Evolutionary conservation across 2,113 vertebrate genomes (phyloP).

Genomic region (Crotalus viridis): DNA sequence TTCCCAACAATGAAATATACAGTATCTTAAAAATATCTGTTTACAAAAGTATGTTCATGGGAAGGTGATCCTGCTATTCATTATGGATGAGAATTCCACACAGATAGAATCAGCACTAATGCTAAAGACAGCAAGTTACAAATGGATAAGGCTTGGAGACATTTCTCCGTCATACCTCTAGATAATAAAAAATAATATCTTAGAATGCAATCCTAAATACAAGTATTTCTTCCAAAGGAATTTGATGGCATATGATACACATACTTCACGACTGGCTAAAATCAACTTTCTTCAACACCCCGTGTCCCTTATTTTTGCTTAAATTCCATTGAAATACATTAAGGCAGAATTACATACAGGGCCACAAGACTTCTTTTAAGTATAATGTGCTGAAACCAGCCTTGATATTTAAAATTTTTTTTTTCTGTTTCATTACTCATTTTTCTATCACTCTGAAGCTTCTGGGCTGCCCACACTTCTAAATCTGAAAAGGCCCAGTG

Average conservation of each 20-base stretch:
- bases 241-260: background rate
- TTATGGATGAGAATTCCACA: background rate
- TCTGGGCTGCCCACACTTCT: background rate
- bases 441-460: background rate
- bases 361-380: background rate
- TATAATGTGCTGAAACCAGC: background rate
- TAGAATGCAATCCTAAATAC: background rate
- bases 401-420: background rate
- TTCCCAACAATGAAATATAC: background rate
- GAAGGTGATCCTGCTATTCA: background rate
- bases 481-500: background rate
- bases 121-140: background rate
- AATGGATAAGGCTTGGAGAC: background rate
- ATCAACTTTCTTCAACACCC: background rate
- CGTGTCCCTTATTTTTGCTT: background rate
- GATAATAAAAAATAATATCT: background rate
- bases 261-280: background rate
- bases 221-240: too few species aligned
- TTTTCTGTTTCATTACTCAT: background rate
- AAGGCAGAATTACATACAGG: background rate
- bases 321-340: background rate
- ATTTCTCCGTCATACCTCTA: background rate
- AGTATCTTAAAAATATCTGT: background rate
- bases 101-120: background rate
- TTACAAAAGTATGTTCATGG: background rate